Percentiles rank a stretch among this genome's conserved stretches.
Evolutionary conservation across 1,140 invertebrate genomes (phyloP).

Genomic region (Drosophila baimaii): DNA sequence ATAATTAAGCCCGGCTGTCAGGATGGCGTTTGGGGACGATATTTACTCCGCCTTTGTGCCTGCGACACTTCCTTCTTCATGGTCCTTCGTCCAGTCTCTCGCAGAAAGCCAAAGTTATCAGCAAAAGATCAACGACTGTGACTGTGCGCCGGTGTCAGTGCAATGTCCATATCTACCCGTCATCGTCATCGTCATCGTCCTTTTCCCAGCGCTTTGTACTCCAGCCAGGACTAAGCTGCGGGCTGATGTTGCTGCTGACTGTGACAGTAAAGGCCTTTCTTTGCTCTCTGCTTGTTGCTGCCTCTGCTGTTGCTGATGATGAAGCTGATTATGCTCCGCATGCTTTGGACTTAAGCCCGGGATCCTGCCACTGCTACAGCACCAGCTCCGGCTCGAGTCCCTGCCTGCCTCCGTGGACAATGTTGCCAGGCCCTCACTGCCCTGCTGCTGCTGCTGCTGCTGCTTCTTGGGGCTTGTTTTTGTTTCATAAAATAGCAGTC

Average conservation of each 20-base stretch:
- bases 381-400: neutral
- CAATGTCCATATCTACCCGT: slow-evolving; percentile 37
- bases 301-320: slow-evolving; percentile 63
- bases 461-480: slow-evolving; percentile 64
- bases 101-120: slow-evolving; percentile 79
- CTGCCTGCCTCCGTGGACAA: slow-evolving; percentile 59
- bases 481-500: slow-evolving; percentile 72
- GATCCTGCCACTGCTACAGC: slow-evolving; percentile 11
- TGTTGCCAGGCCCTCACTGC: slow-evolving; percentile 60
- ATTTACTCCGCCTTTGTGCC: slow-evolving; percentile 50
- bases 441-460: no score
- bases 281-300: slow-evolving; percentile 68
- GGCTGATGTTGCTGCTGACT: slow-evolving; percentile 58
- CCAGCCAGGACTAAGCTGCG: slow-evolving; percentile 57
- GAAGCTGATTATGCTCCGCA: slow-evolving; percentile 80
- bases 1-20: slow-evolving; percentile 76
- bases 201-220: slow-evolving; percentile 66
- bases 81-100: slow-evolving; percentile 48
- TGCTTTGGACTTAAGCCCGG: slow-evolving; percentile 63
- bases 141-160: slow-evolving; percentile 29
- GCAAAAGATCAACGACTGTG: slow-evolving; percentile 78
- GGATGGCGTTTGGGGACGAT: slow-evolving; percentile 15
- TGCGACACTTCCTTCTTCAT: slow-evolving; percentile 56
- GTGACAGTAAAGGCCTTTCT: slow-evolving; percentile 79
- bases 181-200: slow-evolving; percentile 46